Evolutionary conservation across 1,140 invertebrate genomes (phyloP), one percentile per base, ranked within the genome.

Genomic region (Atta colombica): DNA sequence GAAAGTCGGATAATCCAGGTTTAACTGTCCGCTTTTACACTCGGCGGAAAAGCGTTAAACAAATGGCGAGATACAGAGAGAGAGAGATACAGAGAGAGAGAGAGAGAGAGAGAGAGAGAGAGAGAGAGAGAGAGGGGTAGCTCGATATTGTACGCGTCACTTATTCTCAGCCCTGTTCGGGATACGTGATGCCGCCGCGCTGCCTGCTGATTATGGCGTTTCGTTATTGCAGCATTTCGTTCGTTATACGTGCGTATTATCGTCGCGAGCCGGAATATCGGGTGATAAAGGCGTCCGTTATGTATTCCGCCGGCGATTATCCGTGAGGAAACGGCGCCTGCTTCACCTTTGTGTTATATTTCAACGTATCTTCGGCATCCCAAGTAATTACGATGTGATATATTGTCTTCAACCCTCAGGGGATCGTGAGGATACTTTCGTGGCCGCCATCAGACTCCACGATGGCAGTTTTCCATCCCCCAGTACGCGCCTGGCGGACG

Each of bases 321-420:
- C 53, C 78, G 39, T 68, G 14, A n/a, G 51, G 31, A 25, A 60
- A 72, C 68, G 80, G 69, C 18, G 66, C 31, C 21, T 49, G 55
- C 80, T 66, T 77, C 82, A 65, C 55, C 71, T 68, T 74, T 51
- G 68, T 21, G 78, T 87, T 85, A 87, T 87, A 87, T 74, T 87
- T 85, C 66, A 86, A 74, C 58, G 68, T 58, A 66, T 72, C 86
- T 87, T 87, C 68, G 86, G 69, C 86, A 74, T 82, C 80, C 58
- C 86, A 39, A 72, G 78, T 87, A 87, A 87, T 87, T 87, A 87
- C 69, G 68, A 63, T 60, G 65, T 86, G 86, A 87, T 86, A 87
- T 85, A 85, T 87, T 65, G 68, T 75, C 58, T 49, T 80, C 35
- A 21, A 28, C 51, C 82, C 74, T 10, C 18, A 6, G 74, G 82